A percentile compares a stretch with the other conserved stretches of the same genome.
Evolutionary conservation across 2,113 vertebrate genomes (phyloP).

Genomic region (Charina bottae): DNA sequence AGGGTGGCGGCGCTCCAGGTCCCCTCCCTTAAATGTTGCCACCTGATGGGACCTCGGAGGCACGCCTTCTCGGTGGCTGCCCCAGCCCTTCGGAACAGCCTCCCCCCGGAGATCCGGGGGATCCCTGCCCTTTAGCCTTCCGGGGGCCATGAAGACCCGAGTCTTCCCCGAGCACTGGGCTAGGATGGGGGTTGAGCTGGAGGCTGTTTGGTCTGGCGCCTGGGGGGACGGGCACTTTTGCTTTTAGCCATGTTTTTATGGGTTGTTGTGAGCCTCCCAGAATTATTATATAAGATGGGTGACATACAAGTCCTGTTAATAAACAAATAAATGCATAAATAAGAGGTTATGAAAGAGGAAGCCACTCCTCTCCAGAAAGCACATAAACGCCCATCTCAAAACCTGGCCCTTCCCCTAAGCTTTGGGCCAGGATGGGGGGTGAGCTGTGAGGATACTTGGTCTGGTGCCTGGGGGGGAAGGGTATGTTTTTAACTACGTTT

Average conservation of each 20-base stretch:
- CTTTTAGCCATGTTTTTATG: too few relatives aligned
- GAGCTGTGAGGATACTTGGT: not conserved
- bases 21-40: not conserved
- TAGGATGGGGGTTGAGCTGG: not conserved
- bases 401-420: not conserved
- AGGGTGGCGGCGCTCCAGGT: not conserved
- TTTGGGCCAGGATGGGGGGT: not conserved
- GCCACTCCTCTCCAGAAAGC: too few relatives aligned
- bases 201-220: not conserved
- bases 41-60: not conserved
- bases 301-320: too few relatives aligned
- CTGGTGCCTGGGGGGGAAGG: not conserved
- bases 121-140: not conserved
- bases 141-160: not conserved
- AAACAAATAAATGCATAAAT: too few relatives aligned
- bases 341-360: too few relatives aligned
- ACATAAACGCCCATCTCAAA: too few relatives aligned
- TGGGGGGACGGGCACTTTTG: too few relatives aligned
- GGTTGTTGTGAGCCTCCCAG: too few relatives aligned
- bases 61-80: not conserved
- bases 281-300: too few relatives aligned
- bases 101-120: not conserved
- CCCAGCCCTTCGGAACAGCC: not conserved
- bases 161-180: not conserved
- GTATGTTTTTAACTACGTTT: not conserved